Base-by-base conservation (phyloP, 2,797 vertebrate species). In the Neosilurus mollespiculum region DNA sequence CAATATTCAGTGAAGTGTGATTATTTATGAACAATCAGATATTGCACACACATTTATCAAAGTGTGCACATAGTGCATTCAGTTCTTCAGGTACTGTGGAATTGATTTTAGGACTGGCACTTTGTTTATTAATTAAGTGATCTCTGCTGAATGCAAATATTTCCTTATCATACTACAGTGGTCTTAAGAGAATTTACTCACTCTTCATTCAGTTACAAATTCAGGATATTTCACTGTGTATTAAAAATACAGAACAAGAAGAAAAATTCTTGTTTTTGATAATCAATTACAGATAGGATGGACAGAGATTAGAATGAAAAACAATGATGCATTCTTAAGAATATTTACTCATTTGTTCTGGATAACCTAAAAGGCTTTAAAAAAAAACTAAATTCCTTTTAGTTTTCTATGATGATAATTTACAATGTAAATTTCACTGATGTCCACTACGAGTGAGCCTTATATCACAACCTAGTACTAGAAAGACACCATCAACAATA, bases 21-120 rank as follows among this genome's bases (percentile, higher is more conserved):
- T 77, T 67, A 49, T 76, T 67, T 76, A 76, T 66, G 62, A 73
- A 82, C 9, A 30, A 73, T 10, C 43, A 73, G 37, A 64, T n/a
- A n/a, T 20, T 65, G 18, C 65, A 64, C 16, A 64, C 16, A 83
- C 26, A 81, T 82, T 81, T 54, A n/a, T 78, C 64, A 67, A 2
- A 12, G 71, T 16, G 15, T 82, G 51, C 26, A 43, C 53, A 66
- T 20, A 54, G 14, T 53, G 34, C 43, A 2, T 22, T 54, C 11
- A 49, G 18, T 43, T n/a, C 26, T 24, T 66, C 62, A 24, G 53
- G n/a, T 64, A 53, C 20, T 65, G n/a, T 65, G 54, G 64, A 59
- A 49, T 65, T 69, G 53, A 78, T 56, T 58, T 73, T 73, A 22
- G 24, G 49, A 30, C 43, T 53, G 43, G 22, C 43, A 24, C n/a